Base-by-base conservation (phyloP, 2,888 invertebrate species). In the Sphinx pinastri region DNA sequence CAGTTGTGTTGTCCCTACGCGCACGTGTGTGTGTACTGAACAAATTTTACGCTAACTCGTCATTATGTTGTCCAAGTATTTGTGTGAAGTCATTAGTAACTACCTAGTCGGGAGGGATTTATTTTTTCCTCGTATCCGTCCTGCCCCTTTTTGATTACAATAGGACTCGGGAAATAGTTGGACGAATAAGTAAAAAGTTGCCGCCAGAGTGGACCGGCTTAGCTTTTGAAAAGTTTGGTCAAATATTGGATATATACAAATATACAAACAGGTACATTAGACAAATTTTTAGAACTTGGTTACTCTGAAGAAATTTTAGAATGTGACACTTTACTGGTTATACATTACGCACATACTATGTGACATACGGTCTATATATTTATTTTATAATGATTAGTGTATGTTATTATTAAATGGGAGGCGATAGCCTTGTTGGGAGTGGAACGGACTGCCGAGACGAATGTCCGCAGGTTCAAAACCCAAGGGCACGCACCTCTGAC, bases 21-120 rank as follows among this genome's bases (percentile, higher is more conserved):
- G 73, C 80, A 38, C 25, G 77, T 70, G 77, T 75, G 79, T 84
- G 81, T 86, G 80, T 83, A 82, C 82, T 78, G 73, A 80, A 83
- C 79, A 79, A 85, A 87, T 87, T 85, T 84, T 81, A 87, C 83
- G 84, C 84, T 84, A 80, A 82, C 80, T 79, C 81, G 80, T 83
- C 82, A 83, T 85, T 84, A 83, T 82, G 80, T 80, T 84, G 82
- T 83, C 82, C 79, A 79, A 80, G 81, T 85, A 82, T 86, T 85
- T 82, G 82, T 86, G 80, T 81, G 81, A 82, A 80, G 82, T 84
- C 82, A 85, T 88, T 87, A 85, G 82, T 81, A 73, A 78, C 79
- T 78, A 77, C 80, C 81, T 83, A 79, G 80, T 80, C 80, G 81
- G 76, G 77, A 76, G 69, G 74, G 77, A 76, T 79, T 81, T 73